Evolutionary conservation across 2,888 invertebrate genomes (phyloP), one percentile per base, ranked within the genome.

Genomic region (Metopia argyrocephala): DNA sequence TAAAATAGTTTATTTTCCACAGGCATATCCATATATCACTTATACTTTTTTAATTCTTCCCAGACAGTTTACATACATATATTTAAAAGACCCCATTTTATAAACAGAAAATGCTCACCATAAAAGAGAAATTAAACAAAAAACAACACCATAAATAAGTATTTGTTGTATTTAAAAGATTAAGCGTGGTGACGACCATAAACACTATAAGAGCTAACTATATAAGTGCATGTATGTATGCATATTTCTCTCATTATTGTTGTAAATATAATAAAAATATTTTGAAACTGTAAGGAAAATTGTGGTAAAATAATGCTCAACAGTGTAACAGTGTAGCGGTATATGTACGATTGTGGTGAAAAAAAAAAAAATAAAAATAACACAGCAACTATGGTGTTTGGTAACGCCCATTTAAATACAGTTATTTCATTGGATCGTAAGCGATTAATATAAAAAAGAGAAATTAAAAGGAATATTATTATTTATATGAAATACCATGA

Each of bases 351-450:
- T n/a, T n/a, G n/a, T 23, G 23, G 56, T 18, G 20, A n/a, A 48
- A 48, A 9, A 15, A 38, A 38, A 15, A 7, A 31, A 12, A 31
- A 15, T 12, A 38, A 38, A 38, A 66, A 76, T 68, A 66, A 76
- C n/a, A n/a, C n/a, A n/a, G n/a, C n/a, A n/a, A n/a, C 79, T 84
- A 79, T 88, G 88, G 90, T 90, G 90, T 90, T 89, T 88, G 88
- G 87, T 85, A 86, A 90, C 90, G 90, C 90, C 90, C 87, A 86
- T 86, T 90, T 90, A 90, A 90, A 90, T 89, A 90, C 90, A 89
- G 90, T 90, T 89, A 90, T 90, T 90, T 90, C 89, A 90, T 90
- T 90, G 90, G 90, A 86, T 38, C 88, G 87, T 38, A 38, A 38
- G 9, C 89, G 86, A 87, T 87, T 87, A 86, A 85, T 87, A 83